Base-by-base conservation (phyloP, 2,888 invertebrate genomes). In the Gymnosoma rotundatum region DNA sequence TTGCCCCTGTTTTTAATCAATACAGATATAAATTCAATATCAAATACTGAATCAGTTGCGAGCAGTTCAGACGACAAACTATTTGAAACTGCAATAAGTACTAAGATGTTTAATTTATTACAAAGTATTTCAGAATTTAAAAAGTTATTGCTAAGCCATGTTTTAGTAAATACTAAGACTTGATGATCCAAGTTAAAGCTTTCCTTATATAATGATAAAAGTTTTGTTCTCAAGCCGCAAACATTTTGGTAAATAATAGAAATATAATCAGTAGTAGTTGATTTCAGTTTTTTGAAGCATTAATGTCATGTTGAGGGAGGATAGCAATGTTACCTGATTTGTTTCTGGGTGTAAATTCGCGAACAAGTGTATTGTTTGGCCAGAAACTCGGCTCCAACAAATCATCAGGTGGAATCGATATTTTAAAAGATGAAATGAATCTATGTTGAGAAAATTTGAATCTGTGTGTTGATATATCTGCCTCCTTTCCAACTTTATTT, bases 161-260 rank as follows among this genome's bases (percentile, higher is more conserved):
- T 69, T 42, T 56, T 42, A 20, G 56, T 69, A 67, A 64, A 12
- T 16, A 67, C 16, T 8, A 67, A 32, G 18, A 7, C 25, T 21
- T 64, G 21, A 64, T 66, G 25, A 52, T 52, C 25, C 6, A 18
- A 18, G 18, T 20, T 52, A 10, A 50, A 64, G 16, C 48, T 64
- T n/a, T 48, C 64, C 42, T 36, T 66, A 66, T 52, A 66, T n/a
- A 74, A 16, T 54, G 54, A 20, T 54, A 38, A 63, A n/a, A 52
- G 42, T 61, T 60, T 73, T 60, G 61, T 73, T 50, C 52, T 60
- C 32, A 73, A 48, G 7, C 56, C 56, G 25, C 56, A 38, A 21
- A 56, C 69, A 56, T 56, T 69, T 56, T 56, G 66, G 18, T 69
- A 56, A 69, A 69, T 10, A 8, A 56, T 36, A 69, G 56, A 69